Evolutionary conservation across 2,888 invertebrate genomes (phyloP).

Genomic region (Ecliptopera silaceata): DNA sequence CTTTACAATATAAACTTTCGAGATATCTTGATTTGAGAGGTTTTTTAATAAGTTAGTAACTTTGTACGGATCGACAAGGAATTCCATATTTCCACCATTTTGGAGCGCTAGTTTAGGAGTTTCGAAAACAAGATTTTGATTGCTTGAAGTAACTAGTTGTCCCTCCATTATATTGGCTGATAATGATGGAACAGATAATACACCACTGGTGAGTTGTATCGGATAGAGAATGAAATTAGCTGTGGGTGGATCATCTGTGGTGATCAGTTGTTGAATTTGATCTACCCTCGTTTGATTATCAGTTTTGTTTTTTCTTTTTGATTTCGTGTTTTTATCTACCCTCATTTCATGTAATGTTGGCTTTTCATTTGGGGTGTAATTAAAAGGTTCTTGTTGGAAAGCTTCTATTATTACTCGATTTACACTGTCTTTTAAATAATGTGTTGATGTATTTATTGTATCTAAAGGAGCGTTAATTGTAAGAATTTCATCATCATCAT

Average conservation of each 20-base stretch:
- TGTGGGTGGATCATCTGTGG: neutral
- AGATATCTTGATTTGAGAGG: neutral
- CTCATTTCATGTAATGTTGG: too few species aligned
- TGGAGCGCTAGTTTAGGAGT: slow-evolving; percentile 18
- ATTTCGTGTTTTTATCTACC: too few species aligned
- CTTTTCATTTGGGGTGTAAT: too few species aligned
- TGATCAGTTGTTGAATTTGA: too few species aligned
- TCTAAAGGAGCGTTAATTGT: too few species aligned
- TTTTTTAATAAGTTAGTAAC: neutral
- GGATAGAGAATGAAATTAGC: slow-evolving; percentile 27
- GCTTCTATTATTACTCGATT: too few species aligned
- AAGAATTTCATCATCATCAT: neutral
- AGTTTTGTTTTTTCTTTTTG: neutral
- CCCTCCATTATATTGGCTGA: slow-evolving; percentile 16
- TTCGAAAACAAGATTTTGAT: neutral
- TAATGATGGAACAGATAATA: slow-evolving; percentile 21
- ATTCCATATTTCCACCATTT: neutral
- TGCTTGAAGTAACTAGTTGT: neutral
- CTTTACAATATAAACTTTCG: neutral
- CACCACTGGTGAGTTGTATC: slow-evolving; percentile 7
- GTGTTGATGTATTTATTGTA: neutral
- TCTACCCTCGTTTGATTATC: neutral
- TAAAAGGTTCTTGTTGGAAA: too few species aligned
- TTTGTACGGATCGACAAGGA: slow-evolving; percentile 3
- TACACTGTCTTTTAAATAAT: too few species aligned